These are phyloP conservation scores for Philopedon plagiatum DNA, from an alignment of 2,888 invertebrate genomes.

Conservation along the genomic window DNA sequence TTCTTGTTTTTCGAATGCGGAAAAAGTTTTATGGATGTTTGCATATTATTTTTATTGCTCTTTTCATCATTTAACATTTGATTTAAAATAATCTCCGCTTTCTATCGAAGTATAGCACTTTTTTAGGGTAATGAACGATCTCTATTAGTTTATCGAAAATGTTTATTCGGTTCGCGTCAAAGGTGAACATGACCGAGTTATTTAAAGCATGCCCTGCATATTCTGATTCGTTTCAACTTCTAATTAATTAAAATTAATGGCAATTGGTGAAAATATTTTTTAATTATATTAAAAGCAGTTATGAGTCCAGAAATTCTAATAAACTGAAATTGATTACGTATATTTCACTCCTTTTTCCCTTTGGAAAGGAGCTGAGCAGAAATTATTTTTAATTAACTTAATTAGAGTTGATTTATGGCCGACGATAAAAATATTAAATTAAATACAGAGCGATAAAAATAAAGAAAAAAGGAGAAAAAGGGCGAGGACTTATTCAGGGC, in stretches of 20 bases:
- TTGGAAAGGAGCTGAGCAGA: constrained; percentile 64
- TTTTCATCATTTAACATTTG: too few species aligned
- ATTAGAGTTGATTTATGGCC: constrained; percentile 69
- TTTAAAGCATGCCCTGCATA: background rate
- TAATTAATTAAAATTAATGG: constrained; percentile 12
- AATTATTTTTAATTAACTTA: constrained; percentile 68
- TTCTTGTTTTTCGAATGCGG: too few species aligned
- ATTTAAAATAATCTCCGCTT: too few species aligned
- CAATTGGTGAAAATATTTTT: constrained; percentile 38
- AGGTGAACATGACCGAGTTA: too few species aligned
- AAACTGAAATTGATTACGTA: constrained; percentile 66
- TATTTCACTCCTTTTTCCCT: constrained; percentile 63
- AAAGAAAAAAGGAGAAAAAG: constrained; percentile 52
- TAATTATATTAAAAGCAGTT: constrained; percentile 37
- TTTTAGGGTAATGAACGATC: too few species aligned
- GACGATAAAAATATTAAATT: constrained; percentile 69
- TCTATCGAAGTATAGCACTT: too few species aligned
- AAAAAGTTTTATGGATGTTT: too few species aligned
- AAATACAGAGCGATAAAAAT: constrained; percentile 67
- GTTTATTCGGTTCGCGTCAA: background rate
- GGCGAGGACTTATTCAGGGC: constrained; percentile 41
- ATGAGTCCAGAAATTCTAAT: constrained; percentile 58
- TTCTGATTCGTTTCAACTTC: background rate
- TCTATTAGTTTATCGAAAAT: too few species aligned
- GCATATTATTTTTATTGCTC: too few species aligned